Base-by-base conservation (phyloP, 1,140 invertebrate genomes). In the Bradynema listronoti region DNA sequence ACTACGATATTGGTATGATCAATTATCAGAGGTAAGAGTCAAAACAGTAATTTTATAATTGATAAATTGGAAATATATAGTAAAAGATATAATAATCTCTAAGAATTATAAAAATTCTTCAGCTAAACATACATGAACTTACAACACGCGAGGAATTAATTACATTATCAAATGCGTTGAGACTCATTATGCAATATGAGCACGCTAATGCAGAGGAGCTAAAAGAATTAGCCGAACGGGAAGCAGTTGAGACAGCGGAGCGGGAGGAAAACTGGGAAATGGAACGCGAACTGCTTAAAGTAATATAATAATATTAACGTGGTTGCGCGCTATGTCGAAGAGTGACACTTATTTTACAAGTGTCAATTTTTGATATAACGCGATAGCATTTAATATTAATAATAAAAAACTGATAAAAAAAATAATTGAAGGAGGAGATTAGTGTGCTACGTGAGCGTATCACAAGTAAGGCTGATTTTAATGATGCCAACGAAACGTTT, bases 131-230 rank as follows among this genome's bases (percentile, higher is more conserved):
- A n/a, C n/a, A n/a, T n/a, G n/a, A n/a, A n/a, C n/a, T n/a, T n/a
- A n/a, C n/a, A n/a, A 43, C 56, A 25, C 11, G 27, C 11, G 25
- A 43, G 29, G 51, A 61, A 19, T 6, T 61, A 5, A 27, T 45
- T n/a, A 46, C 54, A 29, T 22, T 74, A 7, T 72, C 64, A 34
- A 67, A 64, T 24, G 66, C 53, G 29, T 34, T 73, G 6, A 59
- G 64, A 50, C 66, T 72, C 55, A 34, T 75, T 19, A 78, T 75
- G 74, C 67, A 76, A 51, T 75, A 58, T 36, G 71, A 75, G 32
- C 73, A 78, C 50, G 70, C 75, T 2, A 57, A 58, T 16, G 69
- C 69, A n/a, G 75, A 77, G 52, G 73, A 75, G 41, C 45, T 77
- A n/a, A 71, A 69, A 16, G 69, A 78, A 51, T 46, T 69, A 6